A percentile compares a stretch with the other conserved stretches of the same genome.
phyloP scores from a whole-genome alignment of 2,113 vertebrate genomes.

The Indri indri region DNA sequence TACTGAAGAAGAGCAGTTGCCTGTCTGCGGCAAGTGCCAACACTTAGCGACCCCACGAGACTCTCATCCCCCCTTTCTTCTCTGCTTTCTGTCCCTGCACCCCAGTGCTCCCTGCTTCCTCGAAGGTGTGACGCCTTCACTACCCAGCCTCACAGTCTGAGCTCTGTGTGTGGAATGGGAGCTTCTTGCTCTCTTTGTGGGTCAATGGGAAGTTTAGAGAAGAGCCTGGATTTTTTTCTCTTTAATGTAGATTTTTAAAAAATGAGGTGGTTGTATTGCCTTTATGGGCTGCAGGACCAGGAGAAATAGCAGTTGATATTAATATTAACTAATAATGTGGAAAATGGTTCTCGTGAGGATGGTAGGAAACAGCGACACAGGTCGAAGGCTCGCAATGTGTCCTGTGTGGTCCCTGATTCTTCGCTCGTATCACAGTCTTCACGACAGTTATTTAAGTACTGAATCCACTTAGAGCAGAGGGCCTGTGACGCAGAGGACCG shows the following conservation, averaged over 20 bases:
- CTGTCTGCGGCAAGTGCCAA: neutral
- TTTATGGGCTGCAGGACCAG: accelerated
- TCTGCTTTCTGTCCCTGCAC: neutral
- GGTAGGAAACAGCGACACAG: neutral
- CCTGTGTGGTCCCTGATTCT: accelerated
- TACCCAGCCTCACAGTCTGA: no score
- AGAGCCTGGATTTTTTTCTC: neutral
- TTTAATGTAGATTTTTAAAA: neutral
- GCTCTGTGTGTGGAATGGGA: neutral
- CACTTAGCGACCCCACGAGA: neutral
- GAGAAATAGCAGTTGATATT: neutral
- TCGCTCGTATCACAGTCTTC: neutral
- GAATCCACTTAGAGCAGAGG: neutral
- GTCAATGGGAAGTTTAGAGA: neutral
- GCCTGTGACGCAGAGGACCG: neutral
- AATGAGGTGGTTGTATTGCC: neutral
- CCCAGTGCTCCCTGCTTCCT: neutral
- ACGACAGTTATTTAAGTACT: no score
- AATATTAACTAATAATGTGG: neutral
- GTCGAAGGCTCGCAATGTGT: neutral
- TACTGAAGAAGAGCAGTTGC: no score
- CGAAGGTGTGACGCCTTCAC: neutral
- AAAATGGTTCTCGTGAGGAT: no score
- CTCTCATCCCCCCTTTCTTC: accelerated
- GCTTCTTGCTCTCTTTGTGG: neutral